phyloP scores from a whole-genome alignment of 2,888 invertebrate species.

The Heterodera filipjevi region DNA sequence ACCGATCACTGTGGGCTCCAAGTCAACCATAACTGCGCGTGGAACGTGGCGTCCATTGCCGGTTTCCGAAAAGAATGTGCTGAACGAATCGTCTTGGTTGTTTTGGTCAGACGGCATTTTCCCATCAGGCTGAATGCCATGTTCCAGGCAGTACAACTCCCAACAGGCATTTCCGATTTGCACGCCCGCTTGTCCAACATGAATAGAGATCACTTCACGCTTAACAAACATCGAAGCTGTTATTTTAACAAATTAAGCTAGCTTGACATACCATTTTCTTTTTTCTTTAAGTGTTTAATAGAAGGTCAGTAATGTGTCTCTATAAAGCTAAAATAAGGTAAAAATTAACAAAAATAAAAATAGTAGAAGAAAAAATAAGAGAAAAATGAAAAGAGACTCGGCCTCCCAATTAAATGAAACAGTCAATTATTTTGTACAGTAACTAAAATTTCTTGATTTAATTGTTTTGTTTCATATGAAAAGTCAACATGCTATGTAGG shows the following conservation, averaged over 20 bases:
- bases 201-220: constrained; percentile 51
- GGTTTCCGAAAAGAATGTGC: constrained; percentile 71
- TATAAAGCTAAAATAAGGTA: not conserved
- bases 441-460: too few species aligned
- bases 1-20: constrained; percentile 94
- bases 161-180: constrained; percentile 53
- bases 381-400: too few species aligned
- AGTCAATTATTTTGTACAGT: too few species aligned
- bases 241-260: not conserved
- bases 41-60: constrained; percentile 78
- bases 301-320: not conserved
- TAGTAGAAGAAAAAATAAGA: too few species aligned
- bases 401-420: too few species aligned
- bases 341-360: too few species aligned
- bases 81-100: constrained; percentile 69
- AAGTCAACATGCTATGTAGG: too few species aligned
- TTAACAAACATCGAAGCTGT: not conserved
- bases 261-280: not conserved
- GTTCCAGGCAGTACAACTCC: constrained; percentile 50
- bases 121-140: constrained; percentile 48
- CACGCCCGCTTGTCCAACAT: constrained; percentile 50
- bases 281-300: not conserved
- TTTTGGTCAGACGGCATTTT: constrained; percentile 42
- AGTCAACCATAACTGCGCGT: constrained; percentile 88
- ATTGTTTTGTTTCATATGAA: too few species aligned